Evolutionary conservation across 2,113 vertebrate species (phyloP).

Genomic region (Hoplias malabaricus): DNA sequence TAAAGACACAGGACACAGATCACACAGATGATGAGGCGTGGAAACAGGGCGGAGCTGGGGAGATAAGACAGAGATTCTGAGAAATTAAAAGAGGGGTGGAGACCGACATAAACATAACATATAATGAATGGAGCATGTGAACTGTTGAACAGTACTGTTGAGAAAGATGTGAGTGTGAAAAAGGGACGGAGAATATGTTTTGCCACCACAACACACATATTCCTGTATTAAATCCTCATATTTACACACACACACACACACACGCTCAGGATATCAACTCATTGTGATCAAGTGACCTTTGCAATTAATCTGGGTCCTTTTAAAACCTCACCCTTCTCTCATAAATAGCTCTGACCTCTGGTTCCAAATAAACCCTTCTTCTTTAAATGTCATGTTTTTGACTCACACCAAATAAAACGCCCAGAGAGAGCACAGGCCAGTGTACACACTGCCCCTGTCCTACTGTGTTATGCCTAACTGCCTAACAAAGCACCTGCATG

Average conservation of each 20-base stretch:
- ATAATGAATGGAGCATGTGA: too few relatives aligned
- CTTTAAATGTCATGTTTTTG: slow-evolving; percentile 23
- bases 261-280: not conserved
- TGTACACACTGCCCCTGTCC: not conserved
- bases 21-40: too few relatives aligned
- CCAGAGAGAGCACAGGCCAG: not conserved
- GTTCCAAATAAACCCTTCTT: not conserved
- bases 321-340: slow-evolving; percentile 16
- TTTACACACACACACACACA: slow-evolving; percentile 43
- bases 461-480: not conserved
- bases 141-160: too few relatives aligned
- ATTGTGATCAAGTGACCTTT: slow-evolving; percentile 1
- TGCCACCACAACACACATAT: slow-evolving; percentile 15
- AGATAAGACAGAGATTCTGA: too few relatives aligned
- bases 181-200: too few relatives aligned
- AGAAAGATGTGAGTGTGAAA: too few relatives aligned
- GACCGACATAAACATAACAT: too few relatives aligned
- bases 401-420: not conserved
- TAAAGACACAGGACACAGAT: too few relatives aligned
- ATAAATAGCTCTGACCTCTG: slow-evolving; percentile 20
- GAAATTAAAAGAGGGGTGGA: too few relatives aligned
- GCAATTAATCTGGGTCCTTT: slow-evolving; percentile 23
- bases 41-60: too few relatives aligned
- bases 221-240: too few relatives aligned
- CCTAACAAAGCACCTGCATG: not conserved